Percentiles rank a stretch among this genome's conserved stretches.
These are phyloP conservation scores for Aldrovandia affinis DNA, from an alignment of 2,797 vertebrate species.

Conservation along the genomic window DNA sequence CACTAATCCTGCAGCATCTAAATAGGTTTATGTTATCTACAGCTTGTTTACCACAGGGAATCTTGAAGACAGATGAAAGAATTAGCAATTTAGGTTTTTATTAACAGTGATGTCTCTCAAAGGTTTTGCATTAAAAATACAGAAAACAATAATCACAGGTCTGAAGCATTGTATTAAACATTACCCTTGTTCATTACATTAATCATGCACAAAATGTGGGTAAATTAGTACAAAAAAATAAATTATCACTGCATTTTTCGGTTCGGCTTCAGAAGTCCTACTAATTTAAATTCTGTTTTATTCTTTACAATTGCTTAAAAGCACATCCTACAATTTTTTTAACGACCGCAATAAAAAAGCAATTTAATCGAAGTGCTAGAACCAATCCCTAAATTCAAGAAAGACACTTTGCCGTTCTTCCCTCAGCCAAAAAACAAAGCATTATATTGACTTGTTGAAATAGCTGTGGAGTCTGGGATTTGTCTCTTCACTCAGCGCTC, in stretches of 20 bases:
- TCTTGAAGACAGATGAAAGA: not conserved
- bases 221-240: not conserved
- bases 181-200: not conserved
- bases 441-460: slow-evolving; percentile 54
- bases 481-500: slow-evolving; percentile 37
- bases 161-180: not conserved
- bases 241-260: not conserved
- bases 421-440: slow-evolving; percentile 40
- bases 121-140: not conserved
- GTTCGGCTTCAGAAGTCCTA: too few species aligned
- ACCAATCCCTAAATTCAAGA: slow-evolving; percentile 38
- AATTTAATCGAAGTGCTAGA: slow-evolving; percentile 41
- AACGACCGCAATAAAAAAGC: slow-evolving; percentile 37
- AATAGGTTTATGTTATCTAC: not conserved
- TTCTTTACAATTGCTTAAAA: not conserved
- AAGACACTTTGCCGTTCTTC: slow-evolving; percentile 20
- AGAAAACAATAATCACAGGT: not conserved
- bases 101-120: not conserved
- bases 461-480: slow-evolving; percentile 30
- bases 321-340: not conserved
- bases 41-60: not conserved
- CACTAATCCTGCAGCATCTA: not conserved
- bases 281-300: not conserved
- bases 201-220: not conserved
- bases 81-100: too few species aligned